phyloP scores from a whole-genome alignment of 2,888 invertebrate genomes.

The Eupithecia insigniata region DNA sequence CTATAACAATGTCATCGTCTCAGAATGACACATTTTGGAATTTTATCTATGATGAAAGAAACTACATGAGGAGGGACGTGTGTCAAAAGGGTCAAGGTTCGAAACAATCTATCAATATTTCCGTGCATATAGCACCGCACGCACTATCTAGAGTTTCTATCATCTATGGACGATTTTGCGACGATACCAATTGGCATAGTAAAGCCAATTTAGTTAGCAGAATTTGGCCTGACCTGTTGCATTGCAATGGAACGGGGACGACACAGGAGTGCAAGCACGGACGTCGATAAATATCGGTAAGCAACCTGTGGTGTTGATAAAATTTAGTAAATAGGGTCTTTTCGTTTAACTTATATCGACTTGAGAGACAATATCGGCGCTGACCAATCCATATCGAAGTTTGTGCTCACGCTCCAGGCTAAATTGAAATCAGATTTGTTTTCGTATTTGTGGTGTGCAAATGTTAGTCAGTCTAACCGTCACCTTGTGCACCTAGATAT shows the following conservation, averaged over 20 bases:
- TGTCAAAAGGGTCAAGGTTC: no score
- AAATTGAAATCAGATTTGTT: background rate
- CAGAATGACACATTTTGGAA: no score
- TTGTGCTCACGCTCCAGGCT: background rate
- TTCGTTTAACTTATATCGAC: background rate
- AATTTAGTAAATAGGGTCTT: background rate
- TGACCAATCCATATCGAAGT: background rate
- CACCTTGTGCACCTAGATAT: background rate
- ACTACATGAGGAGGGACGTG: no score
- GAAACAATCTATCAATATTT: no score
- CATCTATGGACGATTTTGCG: no score
- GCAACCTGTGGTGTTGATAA: background rate
- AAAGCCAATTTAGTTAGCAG: no score
- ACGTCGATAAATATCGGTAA: background rate
- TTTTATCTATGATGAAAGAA: no score
- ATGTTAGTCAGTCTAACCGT: background rate
- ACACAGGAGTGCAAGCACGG: background rate
- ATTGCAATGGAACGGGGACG: background rate
- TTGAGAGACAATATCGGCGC: background rate
- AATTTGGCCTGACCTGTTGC: background rate
- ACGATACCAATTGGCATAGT: no score
- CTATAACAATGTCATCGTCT: no score
- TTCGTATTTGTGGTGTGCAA: background rate
- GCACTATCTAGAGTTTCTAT: no score
- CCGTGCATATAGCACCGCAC: no score